phyloP scores from a whole-genome alignment of 2,797 vertebrate species.

The Melanotaenia maccullochi region DNA sequence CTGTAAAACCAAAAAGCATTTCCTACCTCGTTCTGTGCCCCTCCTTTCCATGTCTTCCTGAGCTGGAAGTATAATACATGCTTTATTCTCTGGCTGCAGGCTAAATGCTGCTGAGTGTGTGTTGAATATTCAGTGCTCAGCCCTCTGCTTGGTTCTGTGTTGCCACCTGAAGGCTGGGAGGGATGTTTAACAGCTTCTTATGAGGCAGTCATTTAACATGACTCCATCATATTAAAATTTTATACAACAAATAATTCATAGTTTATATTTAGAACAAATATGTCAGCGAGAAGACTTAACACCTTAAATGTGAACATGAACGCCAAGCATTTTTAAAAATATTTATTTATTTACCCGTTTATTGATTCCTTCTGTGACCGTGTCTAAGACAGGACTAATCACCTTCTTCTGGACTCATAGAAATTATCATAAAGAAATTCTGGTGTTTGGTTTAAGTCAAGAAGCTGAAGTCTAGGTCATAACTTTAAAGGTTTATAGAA shows the following conservation, averaged over 20 bases:
- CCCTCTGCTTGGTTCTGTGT: conserved; percentile 8
- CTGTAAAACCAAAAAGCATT: not conserved
- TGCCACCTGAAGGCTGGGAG: conserved; percentile 3
- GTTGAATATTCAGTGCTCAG: not conserved
- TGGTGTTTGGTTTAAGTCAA: not conserved
- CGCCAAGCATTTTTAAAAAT: not conserved
- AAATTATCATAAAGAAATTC: not conserved
- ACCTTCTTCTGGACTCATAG: not conserved
- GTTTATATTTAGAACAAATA: not conserved
- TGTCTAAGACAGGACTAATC: not conserved
- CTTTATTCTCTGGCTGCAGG: conserved; percentile 52
- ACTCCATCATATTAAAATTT: not conserved
- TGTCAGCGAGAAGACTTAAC: not conserved
- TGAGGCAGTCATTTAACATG: conserved; percentile 1
- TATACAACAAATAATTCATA: not conserved
- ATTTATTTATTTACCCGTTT: not conserved
- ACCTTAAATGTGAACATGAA: not conserved
- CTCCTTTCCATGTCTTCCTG: conserved; percentile 33
- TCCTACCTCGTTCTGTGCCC: conserved; percentile 33
- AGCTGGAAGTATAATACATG: conserved; percentile 35
- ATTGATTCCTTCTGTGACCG: not conserved
- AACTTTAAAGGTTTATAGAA: not conserved
- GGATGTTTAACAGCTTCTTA: conserved; percentile 4
- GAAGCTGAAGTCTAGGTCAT: too few species aligned
- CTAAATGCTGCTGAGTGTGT: conserved; percentile 42